A percentile compares a stretch with the other conserved stretches of the same genome.
phyloP scores from a whole-genome alignment of 2,113 vertebrate genomes.

The Lipotes vexillifer region DNA sequence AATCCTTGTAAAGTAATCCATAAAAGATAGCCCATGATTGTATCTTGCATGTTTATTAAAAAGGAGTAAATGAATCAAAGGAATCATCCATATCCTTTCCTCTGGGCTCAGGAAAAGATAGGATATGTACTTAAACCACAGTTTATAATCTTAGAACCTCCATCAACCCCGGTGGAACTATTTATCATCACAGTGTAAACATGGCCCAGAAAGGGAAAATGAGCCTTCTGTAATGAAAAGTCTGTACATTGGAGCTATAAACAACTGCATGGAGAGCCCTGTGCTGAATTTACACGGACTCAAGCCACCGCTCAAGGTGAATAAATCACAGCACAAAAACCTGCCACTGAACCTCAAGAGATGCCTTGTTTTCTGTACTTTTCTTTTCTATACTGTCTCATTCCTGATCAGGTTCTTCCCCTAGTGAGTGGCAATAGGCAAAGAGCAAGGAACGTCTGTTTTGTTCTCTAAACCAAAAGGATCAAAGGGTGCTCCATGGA shows the following conservation, averaged over 20 bases:
- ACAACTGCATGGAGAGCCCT: neutral
- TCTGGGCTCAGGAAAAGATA: neutral
- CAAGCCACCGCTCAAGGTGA: neutral
- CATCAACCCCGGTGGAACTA: neutral
- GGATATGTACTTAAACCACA: constrained; percentile 22
- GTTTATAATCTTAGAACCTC: constrained; percentile 32
- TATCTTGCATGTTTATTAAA: constrained; percentile 35
- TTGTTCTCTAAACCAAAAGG: constrained; percentile 50
- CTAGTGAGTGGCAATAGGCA: constrained; percentile 43
- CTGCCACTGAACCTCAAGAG: constrained; percentile 2
- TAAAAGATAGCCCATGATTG: neutral
- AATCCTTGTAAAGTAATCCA: neutral
- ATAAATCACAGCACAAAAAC: constrained; percentile 43
- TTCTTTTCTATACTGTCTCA: neutral
- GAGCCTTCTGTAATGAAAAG: constrained; percentile 45
- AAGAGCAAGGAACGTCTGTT: constrained; percentile 31
- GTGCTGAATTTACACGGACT: constrained; percentile 24
- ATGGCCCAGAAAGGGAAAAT: constrained; percentile 28
- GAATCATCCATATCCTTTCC: neutral
- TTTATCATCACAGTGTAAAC: constrained; percentile 45
- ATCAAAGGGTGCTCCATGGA: constrained; percentile 46
- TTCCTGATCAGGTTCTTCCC: constrained; percentile 41
- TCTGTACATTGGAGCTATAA: constrained; percentile 27
- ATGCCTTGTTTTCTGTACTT: neutral
- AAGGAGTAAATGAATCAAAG: neutral